These are phyloP conservation scores for Tetraodon nigroviridis DNA, from an alignment of 2,113 vertebrate genomes.

Conservation along the genomic window DNA sequence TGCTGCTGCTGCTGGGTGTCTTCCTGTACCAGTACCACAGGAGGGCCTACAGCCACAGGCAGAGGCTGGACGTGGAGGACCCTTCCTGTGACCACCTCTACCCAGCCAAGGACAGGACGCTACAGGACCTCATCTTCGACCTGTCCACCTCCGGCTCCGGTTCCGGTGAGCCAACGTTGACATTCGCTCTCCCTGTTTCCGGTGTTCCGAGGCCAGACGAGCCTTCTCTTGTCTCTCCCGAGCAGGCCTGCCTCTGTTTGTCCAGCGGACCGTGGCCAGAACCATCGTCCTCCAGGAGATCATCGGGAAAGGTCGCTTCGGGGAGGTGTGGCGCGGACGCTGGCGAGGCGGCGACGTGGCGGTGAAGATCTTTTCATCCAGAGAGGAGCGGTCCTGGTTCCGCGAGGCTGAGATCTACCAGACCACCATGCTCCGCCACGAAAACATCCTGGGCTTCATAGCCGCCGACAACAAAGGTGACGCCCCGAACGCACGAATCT, in stretches of 20 bases:
- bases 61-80: slow-evolving; percentile 90
- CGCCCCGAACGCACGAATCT: no score
- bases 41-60: slow-evolving; percentile 86
- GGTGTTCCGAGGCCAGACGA: not conserved
- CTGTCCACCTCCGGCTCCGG: slow-evolving; percentile 95
- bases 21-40: slow-evolving; percentile 89
- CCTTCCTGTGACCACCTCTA: slow-evolving; percentile 92
- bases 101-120: slow-evolving; percentile 89
- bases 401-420: slow-evolving; percentile 96
- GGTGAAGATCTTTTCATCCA: slow-evolving; percentile 94
- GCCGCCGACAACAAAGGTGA: slow-evolving; percentile 95
- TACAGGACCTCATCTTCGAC: slow-evolving; percentile 95
- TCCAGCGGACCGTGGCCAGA: slow-evolving; percentile 90
- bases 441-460: slow-evolving; percentile 95
- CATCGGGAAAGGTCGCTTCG: slow-evolving; percentile 93
- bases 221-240: not conserved
- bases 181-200: not conserved
- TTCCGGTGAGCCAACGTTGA: slow-evolving; percentile 79
- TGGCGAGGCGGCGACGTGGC: slow-evolving; percentile 95
- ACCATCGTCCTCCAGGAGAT: slow-evolving; percentile 96
- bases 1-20: slow-evolving; percentile 82
- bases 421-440: slow-evolving; percentile 92
- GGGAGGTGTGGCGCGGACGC: slow-evolving; percentile 92
- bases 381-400: slow-evolving; percentile 96
- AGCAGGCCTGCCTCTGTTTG: slow-evolving; percentile 88